phyloP scores from a whole-genome alignment of 2,113 vertebrate genomes.

The Laticauda laticaudata region DNA sequence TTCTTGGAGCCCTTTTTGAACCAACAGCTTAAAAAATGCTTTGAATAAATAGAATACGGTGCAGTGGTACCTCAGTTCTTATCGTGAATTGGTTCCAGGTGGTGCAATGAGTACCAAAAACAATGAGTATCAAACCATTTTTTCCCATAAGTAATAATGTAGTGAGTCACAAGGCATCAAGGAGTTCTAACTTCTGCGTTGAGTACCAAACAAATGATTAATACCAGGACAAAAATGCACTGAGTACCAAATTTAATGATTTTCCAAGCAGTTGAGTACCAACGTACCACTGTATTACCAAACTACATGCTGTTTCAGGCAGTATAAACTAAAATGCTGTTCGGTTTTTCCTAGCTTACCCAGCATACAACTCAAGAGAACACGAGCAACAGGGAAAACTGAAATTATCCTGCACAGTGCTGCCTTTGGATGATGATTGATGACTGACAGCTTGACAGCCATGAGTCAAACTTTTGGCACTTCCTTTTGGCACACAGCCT shows the following conservation, averaged over 20 bases:
- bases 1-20: not conserved
- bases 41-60: not conserved
- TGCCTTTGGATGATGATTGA: not conserved
- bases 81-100: not conserved
- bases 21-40: not conserved
- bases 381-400: too few species aligned
- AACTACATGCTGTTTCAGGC: not conserved
- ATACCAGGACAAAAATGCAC: not conserved
- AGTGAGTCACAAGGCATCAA: too few species aligned
- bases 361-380: not conserved
- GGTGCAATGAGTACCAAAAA: not conserved
- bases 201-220: not conserved
- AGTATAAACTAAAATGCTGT: not conserved
- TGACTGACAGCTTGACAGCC: not conserved
- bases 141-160: too few species aligned
- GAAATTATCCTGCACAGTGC: not conserved
- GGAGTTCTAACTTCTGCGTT: not conserved
- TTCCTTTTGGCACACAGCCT: not conserved
- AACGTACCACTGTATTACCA: not conserved
- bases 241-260: not conserved
- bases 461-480: not conserved
- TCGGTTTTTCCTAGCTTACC: not conserved
- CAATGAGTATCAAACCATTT: not conserved
- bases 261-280: not conserved
- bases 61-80: not conserved